phyloP scores from a whole-genome alignment of 2,113 vertebrate species.

The Proterorhinus semilunaris region DNA sequence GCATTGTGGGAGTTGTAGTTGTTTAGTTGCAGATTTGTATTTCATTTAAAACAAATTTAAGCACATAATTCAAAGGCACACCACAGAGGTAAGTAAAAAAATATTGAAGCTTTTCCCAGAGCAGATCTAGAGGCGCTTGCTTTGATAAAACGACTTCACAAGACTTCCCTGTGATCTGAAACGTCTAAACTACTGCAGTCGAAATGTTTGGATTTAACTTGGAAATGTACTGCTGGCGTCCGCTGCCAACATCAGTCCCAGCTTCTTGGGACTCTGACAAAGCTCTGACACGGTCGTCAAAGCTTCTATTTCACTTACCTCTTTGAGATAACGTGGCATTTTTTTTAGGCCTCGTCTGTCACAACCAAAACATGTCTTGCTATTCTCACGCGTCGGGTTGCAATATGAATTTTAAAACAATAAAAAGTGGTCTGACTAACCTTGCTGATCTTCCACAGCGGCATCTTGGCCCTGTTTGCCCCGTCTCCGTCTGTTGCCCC shows the following conservation, averaged over 20 bases:
- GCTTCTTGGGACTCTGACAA: background rate
- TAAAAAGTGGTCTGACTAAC: conserved; percentile 49
- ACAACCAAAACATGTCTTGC: background rate
- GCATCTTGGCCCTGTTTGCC: conserved; percentile 61
- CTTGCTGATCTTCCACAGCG: conserved; percentile 76
- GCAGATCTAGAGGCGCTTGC: background rate
- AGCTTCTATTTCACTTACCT: background rate
- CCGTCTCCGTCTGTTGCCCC: conserved; percentile 27
- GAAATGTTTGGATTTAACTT: background rate
- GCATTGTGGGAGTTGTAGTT: too few relatives aligned
- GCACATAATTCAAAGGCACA: background rate
- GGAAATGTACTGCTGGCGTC: background rate
- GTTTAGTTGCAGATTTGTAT: too few relatives aligned
- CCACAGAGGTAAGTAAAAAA: background rate
- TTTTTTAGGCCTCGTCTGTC: background rate
- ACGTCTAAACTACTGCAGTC: background rate
- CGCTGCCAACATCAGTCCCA: background rate
- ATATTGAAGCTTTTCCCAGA: background rate
- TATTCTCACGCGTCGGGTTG: background rate
- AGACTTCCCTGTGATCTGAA: background rate
- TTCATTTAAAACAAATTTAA: too few relatives aligned
- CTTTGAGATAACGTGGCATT: background rate
- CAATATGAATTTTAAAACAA: background rate
- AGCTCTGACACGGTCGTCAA: background rate
- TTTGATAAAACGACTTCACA: background rate